phyloP scores from a whole-genome alignment of 2,113 vertebrate genomes.

The Eulacestoma nigropectus region DNA sequence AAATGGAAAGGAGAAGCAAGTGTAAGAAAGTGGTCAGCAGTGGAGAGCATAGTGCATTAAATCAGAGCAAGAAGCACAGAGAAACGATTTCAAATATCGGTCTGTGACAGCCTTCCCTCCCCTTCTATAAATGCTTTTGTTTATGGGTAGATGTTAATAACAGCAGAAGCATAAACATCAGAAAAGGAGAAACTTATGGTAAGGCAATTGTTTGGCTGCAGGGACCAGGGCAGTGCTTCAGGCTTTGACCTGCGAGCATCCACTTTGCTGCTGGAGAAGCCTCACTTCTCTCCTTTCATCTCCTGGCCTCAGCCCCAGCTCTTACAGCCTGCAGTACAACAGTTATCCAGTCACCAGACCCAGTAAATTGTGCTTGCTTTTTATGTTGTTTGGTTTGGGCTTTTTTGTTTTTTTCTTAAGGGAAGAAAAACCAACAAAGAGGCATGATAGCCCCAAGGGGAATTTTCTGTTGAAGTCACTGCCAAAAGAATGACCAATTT shows the following conservation, averaged over 20 bases:
- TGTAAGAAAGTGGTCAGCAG: neutral
- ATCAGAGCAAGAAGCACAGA: neutral
- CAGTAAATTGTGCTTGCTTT: slow-evolving; percentile 31
- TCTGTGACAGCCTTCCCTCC: neutral
- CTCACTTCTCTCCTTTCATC: slow-evolving; percentile 46
- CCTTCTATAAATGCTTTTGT: neutral
- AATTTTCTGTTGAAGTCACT: slow-evolving; percentile 43
- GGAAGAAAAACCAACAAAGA: neutral
- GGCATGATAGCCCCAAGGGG: slow-evolving; percentile 17
- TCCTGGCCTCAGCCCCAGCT: slow-evolving; percentile 11
- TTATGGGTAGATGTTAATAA: neutral
- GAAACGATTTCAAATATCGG: neutral
- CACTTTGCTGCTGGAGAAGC: neutral
- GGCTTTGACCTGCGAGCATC: neutral
- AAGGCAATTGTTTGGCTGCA: neutral
- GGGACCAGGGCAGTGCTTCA: neutral
- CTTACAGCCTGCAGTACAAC: slow-evolving; percentile 10
- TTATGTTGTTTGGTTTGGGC: slow-evolving; percentile 18
- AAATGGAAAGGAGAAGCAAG: neutral
- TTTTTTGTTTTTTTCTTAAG: neutral
- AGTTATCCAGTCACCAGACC: neutral
- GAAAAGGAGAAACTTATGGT: neutral
- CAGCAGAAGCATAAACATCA: neutral
- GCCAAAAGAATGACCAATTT: slow-evolving; percentile 51
- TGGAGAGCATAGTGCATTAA: neutral